Conservation (phyloP, 2,113 vertebrate genomes). For the Chionis minor region DNA sequence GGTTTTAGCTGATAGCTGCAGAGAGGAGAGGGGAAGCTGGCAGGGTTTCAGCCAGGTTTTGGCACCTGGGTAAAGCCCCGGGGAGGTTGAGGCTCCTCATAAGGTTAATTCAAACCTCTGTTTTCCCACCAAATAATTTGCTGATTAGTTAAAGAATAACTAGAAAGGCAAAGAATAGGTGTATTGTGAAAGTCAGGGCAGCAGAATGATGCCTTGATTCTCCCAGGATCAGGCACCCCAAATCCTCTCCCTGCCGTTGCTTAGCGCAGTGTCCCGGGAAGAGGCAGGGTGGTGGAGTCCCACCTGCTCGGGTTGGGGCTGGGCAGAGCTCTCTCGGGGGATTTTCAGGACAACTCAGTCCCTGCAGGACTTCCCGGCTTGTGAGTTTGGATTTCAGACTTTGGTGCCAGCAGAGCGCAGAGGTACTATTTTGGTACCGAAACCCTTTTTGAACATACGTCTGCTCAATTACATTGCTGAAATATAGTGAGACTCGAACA, state of each 20-base stretch:
- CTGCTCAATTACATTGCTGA: neutral
- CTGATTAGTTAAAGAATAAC: neutral
- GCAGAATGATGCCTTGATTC: neutral
- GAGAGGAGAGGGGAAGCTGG: neutral
- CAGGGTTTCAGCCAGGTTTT: neutral
- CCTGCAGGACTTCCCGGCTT: neutral
- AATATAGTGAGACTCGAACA: conserved; percentile 14
- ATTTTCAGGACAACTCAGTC: neutral
- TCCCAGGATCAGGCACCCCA: neutral
- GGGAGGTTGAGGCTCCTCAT: neutral
- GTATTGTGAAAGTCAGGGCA: neutral
- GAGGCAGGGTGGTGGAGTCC: too few species aligned
- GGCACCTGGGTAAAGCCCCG: neutral
- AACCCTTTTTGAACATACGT: neutral
- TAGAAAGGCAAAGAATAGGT: neutral
- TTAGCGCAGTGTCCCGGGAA: too few species aligned
- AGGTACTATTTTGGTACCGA: neutral
- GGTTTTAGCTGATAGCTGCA: neutral
- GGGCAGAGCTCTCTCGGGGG: neutral
- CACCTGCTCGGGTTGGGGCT: neutral
- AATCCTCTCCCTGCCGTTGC: too few species aligned
- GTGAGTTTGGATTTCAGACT: neutral
- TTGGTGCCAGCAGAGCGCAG: neutral
- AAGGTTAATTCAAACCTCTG: neutral
- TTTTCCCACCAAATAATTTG: neutral